Percentiles rank a stretch among this genome's conserved stretches.
phyloP scores from a whole-genome alignment of 2,797 vertebrate species.

The Sandelia bainsii region DNA sequence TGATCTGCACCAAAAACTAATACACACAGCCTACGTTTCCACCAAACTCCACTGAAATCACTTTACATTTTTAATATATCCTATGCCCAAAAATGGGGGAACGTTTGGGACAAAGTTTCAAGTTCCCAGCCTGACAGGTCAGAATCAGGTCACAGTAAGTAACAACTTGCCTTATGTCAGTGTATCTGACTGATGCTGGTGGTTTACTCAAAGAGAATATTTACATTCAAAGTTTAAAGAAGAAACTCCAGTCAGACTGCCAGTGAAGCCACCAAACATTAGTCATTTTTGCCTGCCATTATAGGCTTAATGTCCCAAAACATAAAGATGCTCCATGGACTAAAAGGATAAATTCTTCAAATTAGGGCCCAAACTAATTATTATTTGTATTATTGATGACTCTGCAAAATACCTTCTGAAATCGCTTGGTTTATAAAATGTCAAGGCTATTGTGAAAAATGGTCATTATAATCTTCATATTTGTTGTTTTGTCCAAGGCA shows the following conservation, averaged over 20 bases:
- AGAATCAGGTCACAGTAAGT: background rate
- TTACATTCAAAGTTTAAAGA: conserved; percentile 6
- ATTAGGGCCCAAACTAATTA: conserved; percentile 11
- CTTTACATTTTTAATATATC: background rate
- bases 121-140: background rate
- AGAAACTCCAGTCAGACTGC: background rate
- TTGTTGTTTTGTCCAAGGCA: background rate
- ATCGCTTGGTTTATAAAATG: conserved; percentile 13
- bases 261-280: conserved; percentile 2
- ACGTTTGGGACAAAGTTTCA: background rate
- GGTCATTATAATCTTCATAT: background rate
- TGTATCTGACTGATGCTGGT: conserved; percentile 9
- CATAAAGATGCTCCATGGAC: conserved; percentile 17
- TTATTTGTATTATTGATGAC: conserved; percentile 29
- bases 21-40: background rate
- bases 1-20: background rate
- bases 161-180: background rate
- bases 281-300: conserved; percentile 13
- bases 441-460: conserved; percentile 1
- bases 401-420: background rate
- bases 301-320: conserved; percentile 49
- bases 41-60: background rate
- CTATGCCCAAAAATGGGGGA: background rate
- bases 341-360: conserved; percentile 27
- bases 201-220: conserved; percentile 5